phyloP scores from a whole-genome alignment of 2,113 vertebrate genomes.

The Anthoscopus minutus region DNA sequence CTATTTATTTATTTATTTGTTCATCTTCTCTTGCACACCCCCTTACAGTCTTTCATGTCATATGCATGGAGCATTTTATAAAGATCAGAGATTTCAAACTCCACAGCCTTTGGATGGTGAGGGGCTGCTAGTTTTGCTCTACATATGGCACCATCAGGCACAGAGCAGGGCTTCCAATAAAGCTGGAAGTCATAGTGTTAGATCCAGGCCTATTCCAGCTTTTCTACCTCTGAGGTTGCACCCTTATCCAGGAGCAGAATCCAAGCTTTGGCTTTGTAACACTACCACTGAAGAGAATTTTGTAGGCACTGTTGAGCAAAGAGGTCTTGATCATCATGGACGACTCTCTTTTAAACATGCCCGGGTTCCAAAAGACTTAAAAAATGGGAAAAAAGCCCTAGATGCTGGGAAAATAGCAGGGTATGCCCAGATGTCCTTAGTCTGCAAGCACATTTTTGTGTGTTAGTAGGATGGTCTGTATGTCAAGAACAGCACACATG shows the following conservation, averaged over 20 bases:
- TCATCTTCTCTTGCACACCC: not conserved
- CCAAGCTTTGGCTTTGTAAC: not conserved
- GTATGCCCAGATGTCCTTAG: not conserved
- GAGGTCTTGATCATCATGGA: not conserved
- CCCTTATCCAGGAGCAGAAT: not conserved
- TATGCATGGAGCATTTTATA: not conserved
- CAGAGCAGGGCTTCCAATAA: not conserved
- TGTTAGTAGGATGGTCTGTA: not conserved
- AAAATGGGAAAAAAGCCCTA: fast-evolving
- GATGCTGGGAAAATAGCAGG: not conserved
- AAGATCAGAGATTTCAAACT: not conserved
- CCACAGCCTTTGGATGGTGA: not conserved
- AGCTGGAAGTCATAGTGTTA: fast-evolving
- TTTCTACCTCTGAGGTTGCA: not conserved
- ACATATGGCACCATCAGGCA: fast-evolving
- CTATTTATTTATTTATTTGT: not conserved
- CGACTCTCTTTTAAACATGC: not conserved
- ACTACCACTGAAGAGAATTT: not conserved
- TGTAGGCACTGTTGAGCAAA: not conserved
- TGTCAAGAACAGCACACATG: not conserved
- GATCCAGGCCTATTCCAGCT: not conserved
- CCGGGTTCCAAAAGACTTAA: not conserved
- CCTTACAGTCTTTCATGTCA: not conserved
- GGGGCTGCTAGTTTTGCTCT: not conserved
- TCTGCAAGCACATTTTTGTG: not conserved